phyloP scores from a whole-genome alignment of 2,113 vertebrate species.

The pig (Sus scrofa) region DNA sequence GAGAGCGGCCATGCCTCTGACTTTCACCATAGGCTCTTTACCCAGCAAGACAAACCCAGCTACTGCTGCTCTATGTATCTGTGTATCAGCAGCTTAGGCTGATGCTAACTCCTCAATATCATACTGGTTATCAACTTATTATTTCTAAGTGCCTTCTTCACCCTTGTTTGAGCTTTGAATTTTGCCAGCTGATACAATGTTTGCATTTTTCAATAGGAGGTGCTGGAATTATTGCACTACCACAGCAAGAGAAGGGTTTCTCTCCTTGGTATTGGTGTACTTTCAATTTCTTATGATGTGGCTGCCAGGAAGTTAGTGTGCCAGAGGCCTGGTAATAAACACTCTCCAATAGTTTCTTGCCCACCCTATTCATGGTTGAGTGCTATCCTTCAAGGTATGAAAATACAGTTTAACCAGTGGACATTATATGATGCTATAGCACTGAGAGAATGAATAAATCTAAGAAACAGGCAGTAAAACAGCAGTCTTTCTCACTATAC shows the following conservation, averaged over 20 bases:
- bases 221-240: not conserved
- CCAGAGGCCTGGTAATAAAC: not conserved
- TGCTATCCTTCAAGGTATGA: not conserved
- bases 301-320: not conserved
- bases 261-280: not conserved
- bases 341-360: not conserved
- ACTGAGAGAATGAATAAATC: not conserved
- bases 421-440: not conserved
- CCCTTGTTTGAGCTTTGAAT: not conserved
- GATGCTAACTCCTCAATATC: not conserved
- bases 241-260: not conserved
- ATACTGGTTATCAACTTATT: not conserved
- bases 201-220: not conserved
- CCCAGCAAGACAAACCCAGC: not conserved
- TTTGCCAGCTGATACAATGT: not conserved
- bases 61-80: not conserved
- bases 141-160: not conserved
- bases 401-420: not conserved
- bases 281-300: not conserved
- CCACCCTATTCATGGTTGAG: not conserved
- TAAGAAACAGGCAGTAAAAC: not conserved
- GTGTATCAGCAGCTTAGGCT: not conserved
- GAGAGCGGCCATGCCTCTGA: fast-evolving
- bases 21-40: not conserved
- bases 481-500: not conserved